A percentile compares a stretch with the other conserved stretches of the same genome.
Conservation (phyloP, 2,888 invertebrate species). For the Metallyticus violacea region DNA sequence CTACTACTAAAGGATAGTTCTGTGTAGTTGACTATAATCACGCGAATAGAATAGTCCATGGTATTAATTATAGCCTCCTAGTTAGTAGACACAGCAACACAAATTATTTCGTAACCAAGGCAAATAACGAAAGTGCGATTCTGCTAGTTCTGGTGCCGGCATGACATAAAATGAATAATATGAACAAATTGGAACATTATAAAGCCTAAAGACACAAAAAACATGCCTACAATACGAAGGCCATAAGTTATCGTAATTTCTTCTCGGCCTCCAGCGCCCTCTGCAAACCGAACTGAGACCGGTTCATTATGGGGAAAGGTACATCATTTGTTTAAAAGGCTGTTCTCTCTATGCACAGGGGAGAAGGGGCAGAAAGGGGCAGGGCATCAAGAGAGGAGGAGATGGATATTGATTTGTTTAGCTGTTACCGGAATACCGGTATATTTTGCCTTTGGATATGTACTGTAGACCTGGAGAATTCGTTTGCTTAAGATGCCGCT, state of each 20-base stretch:
- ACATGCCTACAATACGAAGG: conserved; percentile 12
- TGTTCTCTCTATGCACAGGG: conserved; percentile 23
- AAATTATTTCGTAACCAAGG: too few relatives aligned
- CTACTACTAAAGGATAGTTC: too few relatives aligned
- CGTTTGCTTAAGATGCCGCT: too few relatives aligned
- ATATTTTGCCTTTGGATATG: background rate
- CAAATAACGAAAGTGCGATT: too few relatives aligned
- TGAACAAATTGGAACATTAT: too few relatives aligned
- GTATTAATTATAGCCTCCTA: too few relatives aligned
- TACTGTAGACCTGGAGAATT: background rate
- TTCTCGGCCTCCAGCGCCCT: background rate
- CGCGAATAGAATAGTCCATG: too few relatives aligned
- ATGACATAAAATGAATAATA: too few relatives aligned
- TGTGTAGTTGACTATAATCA: too few relatives aligned
- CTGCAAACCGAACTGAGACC: conserved; percentile 20
- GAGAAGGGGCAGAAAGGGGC: background rate
- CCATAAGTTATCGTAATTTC: background rate
- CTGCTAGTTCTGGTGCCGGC: too few relatives aligned
- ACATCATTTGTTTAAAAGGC: conserved; percentile 27
- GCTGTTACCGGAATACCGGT: background rate
- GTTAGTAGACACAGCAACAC: too few relatives aligned
- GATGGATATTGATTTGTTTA: conserved; percentile 13
- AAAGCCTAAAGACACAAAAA: too few relatives aligned
- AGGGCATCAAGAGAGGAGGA: background rate
- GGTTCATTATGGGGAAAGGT: conserved; percentile 25